phyloP scores from a whole-genome alignment of 2,797 vertebrate genomes.

The Eulemur albifrons region DNA sequence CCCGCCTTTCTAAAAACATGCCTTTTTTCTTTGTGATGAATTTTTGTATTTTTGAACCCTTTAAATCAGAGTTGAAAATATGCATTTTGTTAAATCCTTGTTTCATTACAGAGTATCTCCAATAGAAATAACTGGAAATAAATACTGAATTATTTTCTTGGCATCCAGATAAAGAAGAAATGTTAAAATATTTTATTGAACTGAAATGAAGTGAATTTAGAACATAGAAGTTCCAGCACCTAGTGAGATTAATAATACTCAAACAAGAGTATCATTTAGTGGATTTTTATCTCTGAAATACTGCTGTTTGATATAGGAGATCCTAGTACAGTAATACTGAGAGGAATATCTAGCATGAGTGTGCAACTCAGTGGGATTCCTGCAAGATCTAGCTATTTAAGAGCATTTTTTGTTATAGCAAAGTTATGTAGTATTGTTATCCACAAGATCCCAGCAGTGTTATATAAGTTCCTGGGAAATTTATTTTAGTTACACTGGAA shows the following conservation, averaged over 20 bases:
- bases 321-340: neutral
- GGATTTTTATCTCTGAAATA: neutral
- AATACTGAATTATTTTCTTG: neutral
- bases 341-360: neutral
- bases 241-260: neutral
- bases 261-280: neutral
- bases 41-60: conserved; percentile 46
- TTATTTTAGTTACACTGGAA: neutral
- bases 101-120: neutral
- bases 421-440: neutral
- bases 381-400: neutral
- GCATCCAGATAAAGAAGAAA: neutral
- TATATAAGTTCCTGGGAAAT: neutral
- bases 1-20: neutral
- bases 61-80: neutral
- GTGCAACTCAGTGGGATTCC: neutral
- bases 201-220: neutral
- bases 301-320: neutral
- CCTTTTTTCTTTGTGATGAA: neutral
- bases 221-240: neutral
- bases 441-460: neutral
- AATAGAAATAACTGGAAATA: conserved; percentile 13
- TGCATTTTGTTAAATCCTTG: neutral
- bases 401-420: neutral
- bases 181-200: neutral